A percentile compares a stretch with the other conserved stretches of the same genome.
phyloP scores from a whole-genome alignment of 2,113 vertebrate species.

The Semnornis frantzii region DNA sequence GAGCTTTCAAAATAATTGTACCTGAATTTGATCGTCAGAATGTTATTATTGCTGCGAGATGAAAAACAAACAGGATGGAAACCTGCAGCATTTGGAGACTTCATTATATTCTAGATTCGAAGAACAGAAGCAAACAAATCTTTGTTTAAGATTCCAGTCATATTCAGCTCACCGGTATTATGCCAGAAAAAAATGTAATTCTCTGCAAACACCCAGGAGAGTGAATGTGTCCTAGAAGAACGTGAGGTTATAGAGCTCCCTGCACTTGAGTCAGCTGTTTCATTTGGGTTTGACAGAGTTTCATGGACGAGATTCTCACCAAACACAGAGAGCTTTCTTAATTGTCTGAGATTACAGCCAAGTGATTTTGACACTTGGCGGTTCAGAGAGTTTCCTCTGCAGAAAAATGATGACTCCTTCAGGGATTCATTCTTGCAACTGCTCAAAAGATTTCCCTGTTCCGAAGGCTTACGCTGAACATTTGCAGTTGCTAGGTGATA shows the following conservation, averaged over 20 bases:
- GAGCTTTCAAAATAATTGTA: constrained; percentile 32
- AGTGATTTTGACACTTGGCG: not conserved
- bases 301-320: not conserved
- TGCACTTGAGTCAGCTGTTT: not conserved
- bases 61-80: constrained; percentile 26
- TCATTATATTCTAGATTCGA: not conserved
- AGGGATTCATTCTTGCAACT: not conserved
- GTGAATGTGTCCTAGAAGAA: not conserved
- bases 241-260: not conserved
- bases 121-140: constrained; percentile 23
- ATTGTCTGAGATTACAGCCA: not conserved
- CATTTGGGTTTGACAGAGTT: not conserved
- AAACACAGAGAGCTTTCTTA: not conserved
- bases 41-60: constrained; percentile 24
- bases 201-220: constrained; percentile 40
- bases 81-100: constrained; percentile 19
- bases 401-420: not conserved
- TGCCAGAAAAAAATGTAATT: not conserved
- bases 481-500: not conserved
- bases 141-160: constrained; percentile 42
- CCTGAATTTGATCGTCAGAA: not conserved
- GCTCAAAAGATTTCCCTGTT: not conserved
- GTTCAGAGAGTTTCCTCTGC: not conserved
- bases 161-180: not conserved
- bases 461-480: not conserved